Base-by-base conservation (phyloP, 2,888 invertebrate genomes). In the Biston stratarius region DNA sequence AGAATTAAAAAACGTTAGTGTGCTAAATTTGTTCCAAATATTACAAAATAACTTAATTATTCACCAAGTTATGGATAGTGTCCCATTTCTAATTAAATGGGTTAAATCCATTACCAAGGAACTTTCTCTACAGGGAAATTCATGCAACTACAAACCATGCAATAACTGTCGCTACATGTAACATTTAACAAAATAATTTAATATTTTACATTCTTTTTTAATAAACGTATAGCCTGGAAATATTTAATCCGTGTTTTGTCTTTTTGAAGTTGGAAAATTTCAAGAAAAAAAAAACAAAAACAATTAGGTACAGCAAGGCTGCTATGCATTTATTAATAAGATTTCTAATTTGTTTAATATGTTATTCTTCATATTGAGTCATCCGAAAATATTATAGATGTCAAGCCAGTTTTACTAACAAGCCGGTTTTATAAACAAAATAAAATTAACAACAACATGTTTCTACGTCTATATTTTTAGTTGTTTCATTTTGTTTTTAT, bases 71-170 rank as follows among this genome's bases (percentile, higher is more conserved):
- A 58, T 49, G 71, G 64, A 74, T 70, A 74, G 52, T 72, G 65
- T 74, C 62, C 74, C 70, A 76, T 61, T 74, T 64, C 42, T 48
- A 69, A 72, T 69, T 57, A 74, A 70, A 72, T 55, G 71, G 69
- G 72, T 75, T 75, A 71, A 56, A 74, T 79, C 78, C 76, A 74
- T 69, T 64, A 64, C 73, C 74, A 71, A 65, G 71, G 77, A 71
- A 70, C 67, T 67, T 24, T 74, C 69, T 73, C 72, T 81, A 77
- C 73, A n/a, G 77, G 79, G 81, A 76, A 78, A 24, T 75, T 81
- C 86, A 88, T 87, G 89, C 88, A 87, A 84, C 76, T 80, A 83
- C 74, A 78, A 84, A 84, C 83, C 89, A 89, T 89, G 89, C 89
- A 84, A 83, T 81, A 62, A 79, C 78, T 85, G 82, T 70, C 69